Evolutionary conservation across 2,888 invertebrate genomes (phyloP).

Genomic region (Synanthedon andrenaeformis): DNA sequence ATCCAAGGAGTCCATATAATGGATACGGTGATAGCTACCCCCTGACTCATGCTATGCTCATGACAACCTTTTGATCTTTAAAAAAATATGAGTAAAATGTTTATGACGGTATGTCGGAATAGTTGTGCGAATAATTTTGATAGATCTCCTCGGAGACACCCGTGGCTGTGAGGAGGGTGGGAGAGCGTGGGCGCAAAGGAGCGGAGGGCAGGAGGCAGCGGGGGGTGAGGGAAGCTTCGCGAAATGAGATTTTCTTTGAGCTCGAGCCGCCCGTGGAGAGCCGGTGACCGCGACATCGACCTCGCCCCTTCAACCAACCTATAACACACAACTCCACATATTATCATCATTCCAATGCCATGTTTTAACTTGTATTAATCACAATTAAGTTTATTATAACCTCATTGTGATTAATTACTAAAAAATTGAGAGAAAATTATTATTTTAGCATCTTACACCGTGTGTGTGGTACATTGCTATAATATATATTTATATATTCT

Average conservation of each 20-base stretch:
- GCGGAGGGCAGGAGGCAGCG: constrained; percentile 8
- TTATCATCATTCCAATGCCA: constrained; percentile 2
- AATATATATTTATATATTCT: too few relatives aligned
- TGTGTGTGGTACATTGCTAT: too few relatives aligned
- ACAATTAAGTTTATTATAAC: too few relatives aligned
- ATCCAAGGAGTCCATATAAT: too few relatives aligned
- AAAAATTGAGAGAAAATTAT: too few relatives aligned
- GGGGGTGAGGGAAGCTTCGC: constrained; percentile 16
- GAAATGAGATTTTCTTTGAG: constrained; percentile 69
- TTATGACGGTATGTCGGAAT: constrained; percentile 1
- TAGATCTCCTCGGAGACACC: constrained; percentile 47
- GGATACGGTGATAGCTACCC: too few relatives aligned
- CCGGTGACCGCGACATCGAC: constrained; percentile 44
- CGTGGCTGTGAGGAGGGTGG: constrained; percentile 13
- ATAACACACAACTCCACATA: constrained; percentile 34
- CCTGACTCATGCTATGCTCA: too few relatives aligned
- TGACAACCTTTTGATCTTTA: not conserved
- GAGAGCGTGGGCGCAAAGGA: constrained; percentile 8
- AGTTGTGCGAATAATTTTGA: constrained; percentile 56
- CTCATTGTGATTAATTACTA: too few relatives aligned
- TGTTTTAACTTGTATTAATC: too few relatives aligned
- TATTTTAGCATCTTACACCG: too few relatives aligned
- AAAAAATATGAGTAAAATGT: not conserved
- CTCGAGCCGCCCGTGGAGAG: constrained; percentile 26
- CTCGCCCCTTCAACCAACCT: constrained; percentile 29